phyloP scores from a whole-genome alignment of 2,113 vertebrate genomes.

The Ictidomys tridecemlineatus region DNA sequence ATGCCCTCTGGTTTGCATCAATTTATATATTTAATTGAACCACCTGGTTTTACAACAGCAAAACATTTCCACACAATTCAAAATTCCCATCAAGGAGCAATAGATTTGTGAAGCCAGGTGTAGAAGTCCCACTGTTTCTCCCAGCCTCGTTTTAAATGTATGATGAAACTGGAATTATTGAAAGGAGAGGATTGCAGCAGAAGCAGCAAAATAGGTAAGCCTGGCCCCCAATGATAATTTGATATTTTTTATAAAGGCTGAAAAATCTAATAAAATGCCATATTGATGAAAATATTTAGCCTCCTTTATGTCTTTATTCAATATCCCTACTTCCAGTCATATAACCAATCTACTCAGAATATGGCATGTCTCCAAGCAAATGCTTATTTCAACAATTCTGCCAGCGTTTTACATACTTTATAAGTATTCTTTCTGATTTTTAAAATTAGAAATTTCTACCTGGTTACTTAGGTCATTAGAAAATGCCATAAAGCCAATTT shows the following conservation, averaged over 20 bases:
- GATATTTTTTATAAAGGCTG: conserved; percentile 36
- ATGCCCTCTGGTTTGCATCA: neutral
- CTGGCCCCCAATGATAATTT: neutral
- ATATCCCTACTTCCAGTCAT: neutral
- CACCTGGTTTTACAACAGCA: conserved; percentile 49
- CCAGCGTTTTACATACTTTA: conserved; percentile 19
- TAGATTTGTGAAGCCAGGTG: neutral
- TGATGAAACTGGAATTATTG: neutral
- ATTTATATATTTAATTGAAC: conserved; percentile 66
- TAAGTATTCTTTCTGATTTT: conserved; percentile 32
- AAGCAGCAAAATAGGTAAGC: neutral
- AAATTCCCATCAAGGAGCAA: neutral
- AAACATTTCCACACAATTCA: conserved; percentile 30
- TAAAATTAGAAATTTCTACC: conserved; percentile 48
- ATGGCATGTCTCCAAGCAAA: conserved; percentile 34
- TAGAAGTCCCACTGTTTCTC: neutral
- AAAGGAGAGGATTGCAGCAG: neutral
- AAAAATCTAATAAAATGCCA: neutral
- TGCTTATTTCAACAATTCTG: conserved; percentile 17
- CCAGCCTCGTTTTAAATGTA: neutral
- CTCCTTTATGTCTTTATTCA: neutral
- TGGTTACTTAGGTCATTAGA: neutral
- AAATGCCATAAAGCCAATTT: neutral
- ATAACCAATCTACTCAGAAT: neutral
- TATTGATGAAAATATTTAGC: conserved; percentile 5